Evolutionary conservation across 35 echinoderm and acorn worm genomes (phyloP).

Genomic region (Acanthaster planci): DNA sequence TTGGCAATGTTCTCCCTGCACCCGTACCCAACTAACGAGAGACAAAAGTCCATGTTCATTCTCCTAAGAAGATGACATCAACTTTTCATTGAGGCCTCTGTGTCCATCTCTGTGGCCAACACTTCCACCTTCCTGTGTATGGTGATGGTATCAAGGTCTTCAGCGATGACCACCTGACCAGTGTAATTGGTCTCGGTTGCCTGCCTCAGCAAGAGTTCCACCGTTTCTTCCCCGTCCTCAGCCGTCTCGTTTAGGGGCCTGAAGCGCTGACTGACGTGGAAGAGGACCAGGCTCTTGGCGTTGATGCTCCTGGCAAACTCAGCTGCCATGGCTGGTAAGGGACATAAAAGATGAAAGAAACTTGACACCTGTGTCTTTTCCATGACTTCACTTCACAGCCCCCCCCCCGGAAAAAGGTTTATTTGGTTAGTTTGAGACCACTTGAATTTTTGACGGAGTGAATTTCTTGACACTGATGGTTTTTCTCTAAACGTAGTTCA

Average conservation of each 20-base stretch:
- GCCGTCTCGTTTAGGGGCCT: constrained; percentile 19
- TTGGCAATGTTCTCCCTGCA: no score
- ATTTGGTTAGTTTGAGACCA: background rate
- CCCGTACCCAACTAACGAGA: no score
- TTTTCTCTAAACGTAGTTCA: no score
- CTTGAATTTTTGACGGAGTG: background rate
- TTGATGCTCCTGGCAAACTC: constrained; percentile 61
- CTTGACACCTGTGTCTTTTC: no score
- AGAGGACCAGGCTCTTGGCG: constrained; percentile 60
- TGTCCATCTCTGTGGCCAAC: no score
- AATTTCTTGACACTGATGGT: background rate
- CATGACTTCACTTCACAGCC: background rate
- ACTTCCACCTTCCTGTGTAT: no score
- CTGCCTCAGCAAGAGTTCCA: constrained; percentile 6
- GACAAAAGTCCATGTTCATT: no score
- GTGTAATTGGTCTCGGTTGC: background rate
- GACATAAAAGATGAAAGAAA: constrained; percentile 3
- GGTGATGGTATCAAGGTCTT: constrained; percentile 28
- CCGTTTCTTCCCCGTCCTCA: constrained; percentile 41
- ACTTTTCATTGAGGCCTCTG: no score
- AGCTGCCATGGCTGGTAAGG: constrained; percentile 62
- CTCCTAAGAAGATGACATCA: no score
- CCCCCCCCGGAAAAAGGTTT: background rate
- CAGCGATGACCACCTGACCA: constrained; percentile 11
- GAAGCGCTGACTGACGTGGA: constrained; percentile 80